Conservation (phyloP, 2,113 vertebrate species). For the Chlorocebus sabaeus region DNA sequence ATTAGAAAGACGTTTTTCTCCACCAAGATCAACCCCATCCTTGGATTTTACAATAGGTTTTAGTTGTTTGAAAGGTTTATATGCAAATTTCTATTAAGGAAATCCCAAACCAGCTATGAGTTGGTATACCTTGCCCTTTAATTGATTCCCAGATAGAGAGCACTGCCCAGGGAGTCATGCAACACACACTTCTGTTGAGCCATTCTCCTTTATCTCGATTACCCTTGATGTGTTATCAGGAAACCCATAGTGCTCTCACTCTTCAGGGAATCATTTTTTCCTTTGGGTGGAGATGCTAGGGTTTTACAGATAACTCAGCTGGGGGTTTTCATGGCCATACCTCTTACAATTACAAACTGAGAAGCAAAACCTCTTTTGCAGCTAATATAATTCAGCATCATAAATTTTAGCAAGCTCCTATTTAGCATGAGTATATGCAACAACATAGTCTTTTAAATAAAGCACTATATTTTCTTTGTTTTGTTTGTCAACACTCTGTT, state of each 20-base stretch:
- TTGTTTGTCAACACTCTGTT: conserved; percentile 80
- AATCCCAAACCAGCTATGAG: conserved; percentile 63
- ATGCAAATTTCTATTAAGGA: conserved; percentile 68
- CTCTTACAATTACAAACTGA: conserved; percentile 28
- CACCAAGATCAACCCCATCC: not conserved
- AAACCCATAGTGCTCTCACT: conserved; percentile 58
- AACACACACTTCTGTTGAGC: conserved; percentile 59
- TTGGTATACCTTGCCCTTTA: conserved; percentile 72
- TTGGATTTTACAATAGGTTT: conserved; percentile 36
- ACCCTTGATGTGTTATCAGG: conserved; percentile 78
- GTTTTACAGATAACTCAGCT: conserved; percentile 70
- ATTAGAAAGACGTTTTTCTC: not conserved
- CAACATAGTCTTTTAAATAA: conserved; percentile 75
- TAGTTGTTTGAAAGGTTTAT: conserved; percentile 45
- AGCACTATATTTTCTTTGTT: conserved; percentile 49
- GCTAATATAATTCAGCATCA: not conserved
- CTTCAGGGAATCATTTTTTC: conserved; percentile 74
- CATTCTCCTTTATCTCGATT: conserved; percentile 73
- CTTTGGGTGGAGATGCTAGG: conserved; percentile 73
- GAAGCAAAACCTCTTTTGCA: conserved; percentile 60
- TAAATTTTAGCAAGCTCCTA: conserved; percentile 57
- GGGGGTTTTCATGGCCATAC: conserved; percentile 49
- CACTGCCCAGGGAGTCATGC: conserved; percentile 73
- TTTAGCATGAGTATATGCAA: conserved; percentile 52
- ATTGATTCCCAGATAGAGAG: conserved; percentile 74